phyloP scores from a whole-genome alignment of 2,113 vertebrate genomes.

The Holacanthus passer region DNA sequence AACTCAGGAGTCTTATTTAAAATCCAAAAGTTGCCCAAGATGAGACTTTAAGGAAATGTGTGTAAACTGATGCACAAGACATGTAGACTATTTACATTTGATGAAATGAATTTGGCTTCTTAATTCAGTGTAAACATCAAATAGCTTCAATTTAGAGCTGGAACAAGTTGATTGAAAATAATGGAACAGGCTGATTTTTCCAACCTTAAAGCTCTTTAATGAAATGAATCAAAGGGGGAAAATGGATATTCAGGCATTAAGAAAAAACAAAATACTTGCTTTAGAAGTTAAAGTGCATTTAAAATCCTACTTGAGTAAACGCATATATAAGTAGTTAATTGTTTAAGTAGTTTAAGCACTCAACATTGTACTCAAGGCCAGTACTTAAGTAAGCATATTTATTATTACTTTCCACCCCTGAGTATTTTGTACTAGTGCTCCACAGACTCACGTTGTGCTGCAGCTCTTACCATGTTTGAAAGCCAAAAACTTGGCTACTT shows the following conservation, averaged over 20 bases:
- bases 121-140: neutral
- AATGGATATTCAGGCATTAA: too few relatives aligned
- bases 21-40: neutral
- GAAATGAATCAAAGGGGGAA: too few relatives aligned
- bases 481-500: constrained; percentile 66
- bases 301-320: too few relatives aligned
- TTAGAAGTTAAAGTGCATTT: too few relatives aligned
- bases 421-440: neutral
- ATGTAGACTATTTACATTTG: neutral
- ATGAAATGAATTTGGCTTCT: neutral
- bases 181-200: too few relatives aligned
- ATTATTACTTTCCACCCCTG: neutral
- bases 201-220: too few relatives aligned
- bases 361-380: neutral
- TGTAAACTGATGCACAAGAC: too few relatives aligned
- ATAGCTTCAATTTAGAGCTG: neutral
- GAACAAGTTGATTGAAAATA: neutral
- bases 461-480: constrained; percentile 76
- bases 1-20: neutral
- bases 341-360: too few relatives aligned
- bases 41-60: neutral
- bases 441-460: neutral
- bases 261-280: too few relatives aligned
- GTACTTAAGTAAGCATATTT: neutral
- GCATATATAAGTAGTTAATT: too few relatives aligned